A percentile compares a stretch with the other conserved stretches of the same genome.
Evolutionary conservation across 2,888 invertebrate species (phyloP).

Genomic region (Conus canariensis): DNA sequence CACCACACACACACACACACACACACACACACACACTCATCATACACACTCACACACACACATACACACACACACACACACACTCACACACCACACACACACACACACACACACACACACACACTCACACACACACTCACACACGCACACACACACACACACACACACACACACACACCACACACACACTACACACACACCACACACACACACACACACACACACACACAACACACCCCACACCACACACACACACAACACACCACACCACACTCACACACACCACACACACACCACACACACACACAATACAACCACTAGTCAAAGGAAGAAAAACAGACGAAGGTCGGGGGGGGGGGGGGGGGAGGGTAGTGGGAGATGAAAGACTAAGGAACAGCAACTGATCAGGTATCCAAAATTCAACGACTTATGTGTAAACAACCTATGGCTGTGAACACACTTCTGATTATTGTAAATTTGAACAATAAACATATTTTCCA

Average conservation of each 20-base stretch:
- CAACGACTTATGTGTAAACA: not conserved
- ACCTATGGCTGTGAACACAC: not conserved
- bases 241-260: too few species aligned
- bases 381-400: not conserved
- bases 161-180: too few species aligned
- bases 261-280: not conserved
- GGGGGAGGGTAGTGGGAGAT: too few species aligned
- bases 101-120: not conserved
- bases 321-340: too few species aligned
- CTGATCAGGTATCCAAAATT: not conserved
- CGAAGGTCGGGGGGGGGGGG: too few species aligned
- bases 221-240: too few species aligned
- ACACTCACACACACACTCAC: not conserved
- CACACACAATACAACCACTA: too few species aligned
- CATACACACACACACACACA: not conserved
- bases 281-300: too few species aligned
- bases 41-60: not conserved
- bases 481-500: not conserved
- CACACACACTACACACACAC: too few species aligned
- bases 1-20: not conserved
- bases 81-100: too few species aligned
- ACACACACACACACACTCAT: not conserved
- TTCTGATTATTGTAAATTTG: not conserved
- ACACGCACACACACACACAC: too few species aligned
- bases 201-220: too few species aligned